These are phyloP conservation scores for Triops longicaudatus DNA, from an alignment of 1,140 invertebrate species.

Conservation along the genomic window DNA sequence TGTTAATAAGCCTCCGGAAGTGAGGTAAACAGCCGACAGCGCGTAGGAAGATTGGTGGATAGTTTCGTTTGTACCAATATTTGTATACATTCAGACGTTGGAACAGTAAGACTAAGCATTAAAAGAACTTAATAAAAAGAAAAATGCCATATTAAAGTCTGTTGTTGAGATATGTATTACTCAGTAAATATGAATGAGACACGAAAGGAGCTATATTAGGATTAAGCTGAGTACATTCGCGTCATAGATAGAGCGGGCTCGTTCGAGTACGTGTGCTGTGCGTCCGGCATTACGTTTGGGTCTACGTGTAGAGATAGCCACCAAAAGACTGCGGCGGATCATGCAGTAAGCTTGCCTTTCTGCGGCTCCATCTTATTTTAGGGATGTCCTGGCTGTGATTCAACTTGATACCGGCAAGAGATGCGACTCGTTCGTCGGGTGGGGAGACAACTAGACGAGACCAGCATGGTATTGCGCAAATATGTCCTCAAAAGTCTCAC, in stretches of 20 bases:
- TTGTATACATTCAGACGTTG: too few relatives aligned
- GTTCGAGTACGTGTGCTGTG: background rate
- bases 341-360: background rate
- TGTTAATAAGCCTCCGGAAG: background rate
- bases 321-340: background rate
- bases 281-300: background rate
- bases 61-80: background rate
- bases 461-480: background rate
- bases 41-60: background rate
- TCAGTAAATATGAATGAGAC: background rate
- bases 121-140: too few relatives aligned
- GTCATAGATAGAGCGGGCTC: background rate
- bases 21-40: background rate
- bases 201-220: background rate
- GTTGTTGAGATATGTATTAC: background rate
- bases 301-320: background rate
- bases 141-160: background rate
- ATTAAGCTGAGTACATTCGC: too few relatives aligned
- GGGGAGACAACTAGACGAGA: background rate
- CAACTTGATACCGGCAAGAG: background rate
- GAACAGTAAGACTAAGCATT: too few relatives aligned
- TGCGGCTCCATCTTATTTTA: background rate
- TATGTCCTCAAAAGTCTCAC: constrained; percentile 18
- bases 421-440: background rate
- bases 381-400: constrained; percentile 1